Evolutionary conservation across 1,140 invertebrate genomes (phyloP), one percentile per base, ranked within the genome.

Genomic region (Trinorchestia longiramus): DNA sequence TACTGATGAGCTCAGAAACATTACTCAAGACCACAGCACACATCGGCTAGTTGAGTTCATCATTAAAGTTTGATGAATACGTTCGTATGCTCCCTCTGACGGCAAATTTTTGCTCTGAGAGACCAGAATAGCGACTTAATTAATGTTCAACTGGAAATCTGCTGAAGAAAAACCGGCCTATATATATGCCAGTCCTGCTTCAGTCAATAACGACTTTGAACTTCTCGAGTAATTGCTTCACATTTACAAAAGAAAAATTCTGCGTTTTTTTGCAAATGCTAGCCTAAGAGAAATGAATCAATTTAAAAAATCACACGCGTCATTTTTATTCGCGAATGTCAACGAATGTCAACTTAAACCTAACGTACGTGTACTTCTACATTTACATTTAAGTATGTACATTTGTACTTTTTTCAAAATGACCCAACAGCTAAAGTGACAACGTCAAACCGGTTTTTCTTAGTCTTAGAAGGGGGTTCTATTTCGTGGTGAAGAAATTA

Each of bases 1-100:
- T 40, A 94, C 43, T 94, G 92, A 94, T 94, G 92, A 94, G 92
- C 43, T 8, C 11, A 4, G 41, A 90, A n/a, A 41, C 43, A 90
- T 77, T 77, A 41, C 88, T 90, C 88, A 90, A 90, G 88, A 90
- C 88, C 88, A 90, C 88, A 42, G 88, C 41, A 41, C 41, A 42
- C 41, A 43, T 8, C 41, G n/a, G 62, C 19, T 36, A 15, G 8
- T 87, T 4, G 87, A 42, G 43, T 90, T 42, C 43, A 42, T 90
- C 28, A 87, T 90, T 43, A 41, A 42, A 43, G 43, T 42, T 90
- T 90, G n/a, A 90, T 90, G 88, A 90, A 42, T 43, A 42, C 87
- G 87, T 41, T 40, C 87, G 36, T 8, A 4, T 15, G 43, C 88
- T 43, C 4, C 88, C 41, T 90, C 88, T 90, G n/a, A 90, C 36